Base-by-base conservation (phyloP, 2,888 invertebrate species). In the Helleia helle region DNA sequence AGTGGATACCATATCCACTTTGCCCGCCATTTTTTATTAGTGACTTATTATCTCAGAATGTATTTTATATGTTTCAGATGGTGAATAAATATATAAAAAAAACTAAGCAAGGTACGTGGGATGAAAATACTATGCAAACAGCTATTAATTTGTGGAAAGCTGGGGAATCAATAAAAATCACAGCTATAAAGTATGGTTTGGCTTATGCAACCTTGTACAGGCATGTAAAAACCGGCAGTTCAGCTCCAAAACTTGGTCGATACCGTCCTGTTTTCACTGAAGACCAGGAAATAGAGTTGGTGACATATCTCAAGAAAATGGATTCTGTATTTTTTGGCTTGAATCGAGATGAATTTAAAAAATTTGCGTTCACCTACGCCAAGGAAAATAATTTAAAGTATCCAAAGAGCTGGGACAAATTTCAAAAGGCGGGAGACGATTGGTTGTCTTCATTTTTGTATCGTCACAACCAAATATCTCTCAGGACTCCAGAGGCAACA, bases 371-470 rank as follows among this genome's bases (percentile, higher is more conserved):
- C 41, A 44, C 36, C 29, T 49, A 48, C 42, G 49, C 49, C 14
- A 52, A 48, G 42, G 47, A 50, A 45, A 52, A 50, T 48, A 49
- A 49, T 47, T 45, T 52, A 34, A 49, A 46, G 26, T 50, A 46
- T 38, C 51, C 48, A 28, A 43, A 49, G 4, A 54, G 43, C 43
- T 50, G 51, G 46, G 49, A 55, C 43, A 49, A 47, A 40, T 44
- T 47, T 39, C 42, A 45, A 31, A 43, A 38, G 40, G 43, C 42
- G 12, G 42, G 36, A 44, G 42, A 48, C 40, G 42, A 47, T 30
- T 47, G 46, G 27, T 36, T 48, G 36, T 26, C 38, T n/a, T 22
- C 40, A n/a, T 18, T 18, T 18, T 18, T 18, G 18, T 3, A 6
- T 6, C 18, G 18, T 18, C 18, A 18, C 18, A 18, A 18, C 18